A percentile compares a stretch with the other conserved stretches of the same genome.
Conservation (phyloP, 2,797 vertebrate species). For the Microtus agrestis region DNA sequence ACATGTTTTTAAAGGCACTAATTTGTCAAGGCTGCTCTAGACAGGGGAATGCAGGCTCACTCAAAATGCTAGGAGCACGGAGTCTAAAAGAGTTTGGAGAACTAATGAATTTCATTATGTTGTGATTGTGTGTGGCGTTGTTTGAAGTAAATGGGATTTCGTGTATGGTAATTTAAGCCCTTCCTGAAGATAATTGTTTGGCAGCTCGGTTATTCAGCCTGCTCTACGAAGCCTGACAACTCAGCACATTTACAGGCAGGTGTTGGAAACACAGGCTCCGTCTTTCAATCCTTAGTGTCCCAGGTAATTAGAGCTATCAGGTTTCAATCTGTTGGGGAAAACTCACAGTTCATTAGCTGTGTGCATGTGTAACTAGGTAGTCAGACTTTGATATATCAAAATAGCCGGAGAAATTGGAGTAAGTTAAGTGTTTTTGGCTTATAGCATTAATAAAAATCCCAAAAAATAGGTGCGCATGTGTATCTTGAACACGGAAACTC, state of each 20-base stretch:
- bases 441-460: slow-evolving; percentile 21
- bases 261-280: not conserved
- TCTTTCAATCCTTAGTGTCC: not conserved
- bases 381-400: slow-evolving; percentile 15
- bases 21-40: not conserved
- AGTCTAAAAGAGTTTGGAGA: slow-evolving; percentile 23
- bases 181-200: slow-evolving; percentile 38
- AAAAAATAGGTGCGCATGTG: not conserved
- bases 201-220: not conserved
- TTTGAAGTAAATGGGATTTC: slow-evolving; percentile 60
- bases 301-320: not conserved
- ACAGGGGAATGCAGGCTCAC: not conserved
- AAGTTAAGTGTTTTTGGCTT: slow-evolving; percentile 46
- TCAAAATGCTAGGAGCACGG: not conserved
- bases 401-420: not conserved
- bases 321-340: slow-evolving; percentile 38
- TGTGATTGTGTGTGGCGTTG: not conserved
- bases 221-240: slow-evolving; percentile 31
- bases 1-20: not conserved
- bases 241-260: slow-evolving; percentile 61
- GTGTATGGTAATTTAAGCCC: slow-evolving; percentile 56
- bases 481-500: not conserved
- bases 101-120: slow-evolving; percentile 36
- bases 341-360: not conserved
- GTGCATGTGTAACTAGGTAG: not conserved